Percentiles rank a stretch among this genome's conserved stretches.
Conservation (phyloP, 2,797 vertebrate species). For the Pitangus sulphuratus region DNA sequence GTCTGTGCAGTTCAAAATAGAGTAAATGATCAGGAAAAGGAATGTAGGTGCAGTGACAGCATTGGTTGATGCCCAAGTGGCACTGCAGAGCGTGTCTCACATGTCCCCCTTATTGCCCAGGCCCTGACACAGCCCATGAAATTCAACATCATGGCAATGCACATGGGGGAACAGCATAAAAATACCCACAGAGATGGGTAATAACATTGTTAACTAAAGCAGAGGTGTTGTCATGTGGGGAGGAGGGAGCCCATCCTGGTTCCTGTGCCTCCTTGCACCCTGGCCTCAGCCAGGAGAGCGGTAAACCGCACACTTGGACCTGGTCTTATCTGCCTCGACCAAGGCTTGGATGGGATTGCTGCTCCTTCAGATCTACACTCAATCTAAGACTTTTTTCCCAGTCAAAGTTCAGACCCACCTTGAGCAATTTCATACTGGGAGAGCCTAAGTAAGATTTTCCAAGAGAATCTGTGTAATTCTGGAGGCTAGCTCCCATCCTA, state of each 20-base stretch:
- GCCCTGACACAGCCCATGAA: background rate
- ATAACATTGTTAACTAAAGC: background rate
- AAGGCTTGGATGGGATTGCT: background rate
- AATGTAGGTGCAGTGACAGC: background rate
- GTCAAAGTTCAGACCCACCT: background rate
- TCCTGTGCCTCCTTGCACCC: accelerated
- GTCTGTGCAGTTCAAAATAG: background rate
- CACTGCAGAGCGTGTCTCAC: background rate
- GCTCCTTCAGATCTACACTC: background rate
- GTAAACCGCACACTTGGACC: background rate
- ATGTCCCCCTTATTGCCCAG: background rate
- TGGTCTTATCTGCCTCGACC: background rate
- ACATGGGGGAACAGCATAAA: background rate
- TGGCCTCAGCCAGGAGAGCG: accelerated
- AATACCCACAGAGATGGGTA: background rate
- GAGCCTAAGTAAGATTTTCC: background rate
- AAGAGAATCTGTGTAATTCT: background rate
- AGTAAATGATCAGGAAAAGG: background rate
- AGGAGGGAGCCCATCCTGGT: background rate
- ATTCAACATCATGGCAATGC: background rate
- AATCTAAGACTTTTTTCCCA: background rate
- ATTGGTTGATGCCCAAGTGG: background rate
- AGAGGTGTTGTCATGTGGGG: background rate
- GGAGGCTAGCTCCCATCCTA: background rate
- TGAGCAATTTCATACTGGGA: background rate